Conservation (phyloP, 2,888 invertebrate genomes). For the Dioctria linearis region DNA sequence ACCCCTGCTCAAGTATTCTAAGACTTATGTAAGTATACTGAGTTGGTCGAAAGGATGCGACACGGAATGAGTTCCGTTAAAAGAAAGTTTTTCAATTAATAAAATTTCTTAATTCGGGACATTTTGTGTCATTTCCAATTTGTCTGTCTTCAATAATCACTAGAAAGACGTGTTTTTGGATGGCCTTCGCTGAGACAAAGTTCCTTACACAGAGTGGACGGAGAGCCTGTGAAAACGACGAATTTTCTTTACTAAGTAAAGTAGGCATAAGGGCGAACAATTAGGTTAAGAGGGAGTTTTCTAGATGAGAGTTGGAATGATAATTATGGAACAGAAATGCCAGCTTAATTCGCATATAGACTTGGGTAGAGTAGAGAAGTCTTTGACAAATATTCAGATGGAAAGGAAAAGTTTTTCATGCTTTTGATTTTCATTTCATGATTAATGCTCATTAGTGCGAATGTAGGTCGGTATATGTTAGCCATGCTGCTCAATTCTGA, state of each 20-base stretch:
- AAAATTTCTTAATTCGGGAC: conserved; percentile 58
- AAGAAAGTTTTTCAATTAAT: conserved; percentile 59
- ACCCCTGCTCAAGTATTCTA: not conserved
- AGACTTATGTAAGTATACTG: not conserved
- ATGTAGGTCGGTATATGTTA: not conserved
- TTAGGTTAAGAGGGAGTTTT: conserved; percentile 17
- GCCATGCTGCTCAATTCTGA: not conserved
- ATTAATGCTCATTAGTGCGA: conserved; percentile 38
- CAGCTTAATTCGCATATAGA: too few species aligned
- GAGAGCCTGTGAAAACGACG: not conserved
- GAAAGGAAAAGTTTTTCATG: conserved; percentile 13
- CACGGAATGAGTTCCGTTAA: not conserved
- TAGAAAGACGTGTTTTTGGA: not conserved
- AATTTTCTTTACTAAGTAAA: conserved; percentile 35
- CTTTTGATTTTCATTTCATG: conserved; percentile 9
- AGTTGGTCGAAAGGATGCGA: not conserved
- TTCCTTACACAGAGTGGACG: not conserved
- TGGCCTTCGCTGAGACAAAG: conserved; percentile 6
- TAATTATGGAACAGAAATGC: conserved; percentile 14
- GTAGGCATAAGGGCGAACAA: conserved; percentile 24
- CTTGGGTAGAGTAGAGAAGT: not conserved
- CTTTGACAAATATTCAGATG: conserved; percentile 1
- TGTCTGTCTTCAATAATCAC: conserved; percentile 57
- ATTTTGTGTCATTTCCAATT: conserved; percentile 58
- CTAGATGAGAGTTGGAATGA: conserved; percentile 13